phyloP scores from a whole-genome alignment of 2,797 vertebrate species.

The Sorex maritimensis region DNA sequence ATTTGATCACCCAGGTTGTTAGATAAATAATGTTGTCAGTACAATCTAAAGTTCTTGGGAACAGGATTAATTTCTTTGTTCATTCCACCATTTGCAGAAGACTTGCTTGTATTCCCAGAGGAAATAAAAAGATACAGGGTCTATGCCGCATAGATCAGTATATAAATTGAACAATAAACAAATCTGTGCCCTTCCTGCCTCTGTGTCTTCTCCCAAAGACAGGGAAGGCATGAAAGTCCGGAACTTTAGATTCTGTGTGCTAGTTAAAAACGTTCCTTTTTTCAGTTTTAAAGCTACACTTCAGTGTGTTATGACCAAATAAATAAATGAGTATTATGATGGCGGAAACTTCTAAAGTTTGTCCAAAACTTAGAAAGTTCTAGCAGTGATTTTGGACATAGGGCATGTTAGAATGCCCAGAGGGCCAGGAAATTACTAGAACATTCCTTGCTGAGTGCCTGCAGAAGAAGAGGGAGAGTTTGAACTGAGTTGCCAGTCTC shows the following conservation, averaged over 20 bases:
- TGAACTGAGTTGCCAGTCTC: too few species aligned
- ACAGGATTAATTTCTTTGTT: conserved; percentile 32
- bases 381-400: not conserved
- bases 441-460: fast-evolving
- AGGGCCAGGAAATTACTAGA: not conserved
- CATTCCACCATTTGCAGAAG: not conserved
- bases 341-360: not conserved
- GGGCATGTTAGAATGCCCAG: not conserved
- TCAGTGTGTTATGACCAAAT: not conserved
- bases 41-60: not conserved
- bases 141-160: not conserved
- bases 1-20: conserved; percentile 16
- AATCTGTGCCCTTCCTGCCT: not conserved
- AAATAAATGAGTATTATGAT: not conserved
- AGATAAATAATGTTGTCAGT: conserved; percentile 24
- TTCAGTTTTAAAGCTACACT: not conserved
- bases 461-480: not conserved
- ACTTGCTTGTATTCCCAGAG: not conserved
- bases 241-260: not conserved
- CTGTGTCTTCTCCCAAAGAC: not conserved
- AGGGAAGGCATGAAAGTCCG: not conserved
- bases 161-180: not conserved
- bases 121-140: not conserved
- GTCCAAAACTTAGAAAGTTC: not conserved
- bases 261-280: not conserved